Evolutionary conservation across 1,140 invertebrate genomes (phyloP), one percentile per base, ranked within the genome.

Genomic region (Diachasmimorpha longicaudata): DNA sequence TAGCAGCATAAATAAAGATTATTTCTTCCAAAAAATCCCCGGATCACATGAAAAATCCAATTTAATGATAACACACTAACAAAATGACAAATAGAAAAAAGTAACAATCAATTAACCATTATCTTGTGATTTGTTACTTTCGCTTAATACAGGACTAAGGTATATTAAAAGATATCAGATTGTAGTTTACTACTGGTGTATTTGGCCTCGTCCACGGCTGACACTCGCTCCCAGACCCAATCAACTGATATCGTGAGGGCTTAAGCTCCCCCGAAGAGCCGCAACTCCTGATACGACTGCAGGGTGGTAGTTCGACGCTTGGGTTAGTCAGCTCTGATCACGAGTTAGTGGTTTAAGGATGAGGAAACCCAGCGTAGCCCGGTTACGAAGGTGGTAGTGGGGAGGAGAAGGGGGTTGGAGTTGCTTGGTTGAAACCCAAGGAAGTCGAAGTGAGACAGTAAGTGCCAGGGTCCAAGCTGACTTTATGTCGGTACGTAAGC

Each of bases 401-500:
- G 21, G 42, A 52, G 25, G 19, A 13, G n/a, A 39, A 63, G 71
- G 25, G 19, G 14, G n/a, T n/a, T n/a, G n/a, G 31, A 72, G 80
- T 79, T 75, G 78, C 72, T 72, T 72, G 52, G 77, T 72, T 75
- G 76, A 78, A 48, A 79, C 68, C 31, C 19, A 67, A 42, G 52
- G 36, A 69, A 80, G 80, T 77, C 76, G 75, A 69, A 80, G 79
- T 80, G 83, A 82, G 81, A 85, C 81, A 81, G 74, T 81, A 80
- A 83, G 85, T 84, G 71, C 25, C 46, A 55, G 77, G 58, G 39
- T 70, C 80, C 84, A 87, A 87, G 84, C 83, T 80, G 85, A 88
- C 82, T 88, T 88, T 88, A 88, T 88, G 87, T 86, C 83, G 77
- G 86, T 81, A 82, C 85, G 83, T 88, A 88, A 88, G 87, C 87